Base-by-base conservation (phyloP, 2,888 invertebrate species). In the Brachyopa scutellaris region DNA sequence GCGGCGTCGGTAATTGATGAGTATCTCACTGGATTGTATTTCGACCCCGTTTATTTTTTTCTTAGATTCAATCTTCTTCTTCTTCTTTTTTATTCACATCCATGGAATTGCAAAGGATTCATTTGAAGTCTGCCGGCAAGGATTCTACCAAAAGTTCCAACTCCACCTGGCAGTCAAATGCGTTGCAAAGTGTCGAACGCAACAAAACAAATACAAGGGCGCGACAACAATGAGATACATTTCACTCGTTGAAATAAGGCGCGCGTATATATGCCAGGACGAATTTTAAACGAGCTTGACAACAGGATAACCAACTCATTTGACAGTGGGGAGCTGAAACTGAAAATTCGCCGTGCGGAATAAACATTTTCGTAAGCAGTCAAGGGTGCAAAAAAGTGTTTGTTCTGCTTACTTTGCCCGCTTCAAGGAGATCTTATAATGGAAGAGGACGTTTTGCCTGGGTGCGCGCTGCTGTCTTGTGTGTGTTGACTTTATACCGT, bases 351-450 rank as follows among this genome's bases (percentile, higher is more conserved):
- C 17, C 66, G 51, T 59, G 66, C 51, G 74, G 42, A 57, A 74
- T 57, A 66, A 74, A 74, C 74, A 74, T 66, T 74, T 74, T 74
- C 57, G 49, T 42, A 53, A 74, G 66, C 74, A 74, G 66, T 64
- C 57, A 74, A 66, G 57, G 36, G 49, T 49, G 59, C 21, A 17
- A 42, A 45, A 33, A 31, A 40, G 19, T 33, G 33, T 62, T 62
- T 62, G 62, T 62, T 62, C 62, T 49, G 62, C 47, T 62, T 62
- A 36, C 36, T 62, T 62, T 47, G 49, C 49, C 49, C 8, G 17
- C 23, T 62, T 49, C 15, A 49, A 36, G 36, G 15, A 36, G 36
- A 62, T 47, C 36, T n/a, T 29, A 11, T 21, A 40, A 33, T 29
- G 33, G 13, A 21, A 15, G 26, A 45, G 45, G 45, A 19, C 15